Conservation (phyloP, 2,113 vertebrate species). For the Ceratotherium simum region DNA sequence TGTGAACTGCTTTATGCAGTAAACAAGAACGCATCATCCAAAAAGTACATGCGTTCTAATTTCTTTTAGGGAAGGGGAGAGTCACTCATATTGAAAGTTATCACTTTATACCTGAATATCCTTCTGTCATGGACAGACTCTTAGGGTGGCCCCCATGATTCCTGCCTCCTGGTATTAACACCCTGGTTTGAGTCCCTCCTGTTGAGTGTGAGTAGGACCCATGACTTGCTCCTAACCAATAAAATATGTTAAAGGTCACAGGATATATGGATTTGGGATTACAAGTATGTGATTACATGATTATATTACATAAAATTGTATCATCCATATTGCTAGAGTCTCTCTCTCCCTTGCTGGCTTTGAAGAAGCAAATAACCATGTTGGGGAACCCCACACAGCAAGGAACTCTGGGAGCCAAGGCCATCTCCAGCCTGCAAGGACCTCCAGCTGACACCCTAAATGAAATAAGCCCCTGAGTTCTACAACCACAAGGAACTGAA, state of each 20-base stretch:
- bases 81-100: neutral
- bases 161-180: neutral
- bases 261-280: neutral
- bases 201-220: neutral
- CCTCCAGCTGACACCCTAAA: neutral
- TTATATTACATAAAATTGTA: neutral
- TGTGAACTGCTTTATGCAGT: neutral
- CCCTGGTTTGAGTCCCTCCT: neutral
- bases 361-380: neutral
- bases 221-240: neutral
- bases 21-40: neutral
- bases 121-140: neutral
- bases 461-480: neutral
- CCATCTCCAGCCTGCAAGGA: rapidly evolving
- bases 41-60: neutral
- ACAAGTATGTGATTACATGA: neutral
- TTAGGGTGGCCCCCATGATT: neutral
- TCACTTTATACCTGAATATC: neutral
- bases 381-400: neutral
- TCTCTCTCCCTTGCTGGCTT: neutral
- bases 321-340: neutral
- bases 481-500: neutral
- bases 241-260: neutral
- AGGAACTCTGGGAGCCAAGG: neutral
- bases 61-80: neutral